Evolutionary conservation across 2,888 invertebrate genomes (phyloP).

Genomic region (Caenorhabditis sp.): DNA sequence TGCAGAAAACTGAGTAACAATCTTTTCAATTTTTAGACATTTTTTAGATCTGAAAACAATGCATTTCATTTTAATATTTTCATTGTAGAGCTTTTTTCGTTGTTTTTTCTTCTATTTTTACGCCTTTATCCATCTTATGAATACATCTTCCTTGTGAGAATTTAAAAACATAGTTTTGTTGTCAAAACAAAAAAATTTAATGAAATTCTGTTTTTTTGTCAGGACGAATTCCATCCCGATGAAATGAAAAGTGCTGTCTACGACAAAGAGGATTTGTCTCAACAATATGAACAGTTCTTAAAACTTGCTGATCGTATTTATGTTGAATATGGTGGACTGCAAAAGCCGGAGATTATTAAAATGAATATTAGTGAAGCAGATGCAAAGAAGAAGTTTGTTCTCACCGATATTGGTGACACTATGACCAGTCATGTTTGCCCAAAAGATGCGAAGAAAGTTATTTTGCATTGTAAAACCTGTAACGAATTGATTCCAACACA

Average conservation of each 20-base stretch:
- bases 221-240: constrained; percentile 27
- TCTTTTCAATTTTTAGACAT: no score
- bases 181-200: no score
- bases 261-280: constrained; percentile 13
- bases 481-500: constrained; percentile 31
- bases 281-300: constrained; percentile 13
- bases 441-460: constrained; percentile 1
- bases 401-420: constrained; percentile 6
- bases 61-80: no score
- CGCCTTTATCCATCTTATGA: no score
- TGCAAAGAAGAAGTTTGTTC: constrained; percentile 27
- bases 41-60: no score
- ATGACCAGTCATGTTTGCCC: constrained; percentile 1
- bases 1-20: no score
- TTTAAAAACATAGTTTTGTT: no score
- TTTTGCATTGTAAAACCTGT: constrained; percentile 41
- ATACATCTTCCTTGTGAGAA: no score
- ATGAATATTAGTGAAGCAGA: constrained; percentile 20
- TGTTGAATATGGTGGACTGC: constrained; percentile 10
- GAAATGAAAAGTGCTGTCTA: constrained; percentile 14
- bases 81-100: no score
- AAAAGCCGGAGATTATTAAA: constrained; percentile 31
- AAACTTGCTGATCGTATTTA: constrained; percentile 7
- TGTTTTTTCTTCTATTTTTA: no score
- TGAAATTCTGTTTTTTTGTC: neutral